Evolutionary conservation across 2,797 vertebrate genomes (phyloP).

Genomic region (Amazona finschi): DNA sequence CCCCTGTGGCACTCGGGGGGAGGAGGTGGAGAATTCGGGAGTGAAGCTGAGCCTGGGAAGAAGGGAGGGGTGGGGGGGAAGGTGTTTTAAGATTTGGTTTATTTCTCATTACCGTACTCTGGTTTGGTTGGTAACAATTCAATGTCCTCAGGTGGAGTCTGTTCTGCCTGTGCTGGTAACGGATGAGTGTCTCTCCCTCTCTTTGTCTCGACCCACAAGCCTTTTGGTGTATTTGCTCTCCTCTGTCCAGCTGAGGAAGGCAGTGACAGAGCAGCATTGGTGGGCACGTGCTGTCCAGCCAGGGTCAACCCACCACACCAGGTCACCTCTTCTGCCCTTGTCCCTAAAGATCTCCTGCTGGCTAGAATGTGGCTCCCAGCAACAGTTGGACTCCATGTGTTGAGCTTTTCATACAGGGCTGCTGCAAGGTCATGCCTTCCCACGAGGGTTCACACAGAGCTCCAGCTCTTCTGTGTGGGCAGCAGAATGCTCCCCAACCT

Average conservation of each 20-base stretch:
- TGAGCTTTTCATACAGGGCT: neutral
- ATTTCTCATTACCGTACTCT: neutral
- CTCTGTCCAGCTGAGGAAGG: neutral
- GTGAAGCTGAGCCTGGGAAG: neutral
- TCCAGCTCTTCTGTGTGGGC: neutral
- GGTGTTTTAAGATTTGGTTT: neutral
- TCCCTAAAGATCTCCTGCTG: neutral
- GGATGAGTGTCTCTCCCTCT: neutral
- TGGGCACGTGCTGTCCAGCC: neutral
- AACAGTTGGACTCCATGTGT: neutral
- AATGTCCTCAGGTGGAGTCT: no score
- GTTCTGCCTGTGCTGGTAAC: neutral
- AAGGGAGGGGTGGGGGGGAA: neutral
- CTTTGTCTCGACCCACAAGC: neutral
- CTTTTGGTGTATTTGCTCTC: neutral
- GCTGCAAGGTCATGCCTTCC: neutral
- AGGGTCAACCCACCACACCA: neutral
- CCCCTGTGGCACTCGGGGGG: neutral
- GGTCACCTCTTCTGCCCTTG: neutral
- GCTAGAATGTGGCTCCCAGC: neutral
- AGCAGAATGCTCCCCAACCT: neutral
- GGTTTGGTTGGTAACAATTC: neutral
- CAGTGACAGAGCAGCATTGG: neutral
- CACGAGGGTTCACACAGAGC: neutral
- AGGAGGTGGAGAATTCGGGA: accelerated